Evolutionary conservation across 1,140 invertebrate species (phyloP).

Genomic region (Macrostomum lignano): DNA sequence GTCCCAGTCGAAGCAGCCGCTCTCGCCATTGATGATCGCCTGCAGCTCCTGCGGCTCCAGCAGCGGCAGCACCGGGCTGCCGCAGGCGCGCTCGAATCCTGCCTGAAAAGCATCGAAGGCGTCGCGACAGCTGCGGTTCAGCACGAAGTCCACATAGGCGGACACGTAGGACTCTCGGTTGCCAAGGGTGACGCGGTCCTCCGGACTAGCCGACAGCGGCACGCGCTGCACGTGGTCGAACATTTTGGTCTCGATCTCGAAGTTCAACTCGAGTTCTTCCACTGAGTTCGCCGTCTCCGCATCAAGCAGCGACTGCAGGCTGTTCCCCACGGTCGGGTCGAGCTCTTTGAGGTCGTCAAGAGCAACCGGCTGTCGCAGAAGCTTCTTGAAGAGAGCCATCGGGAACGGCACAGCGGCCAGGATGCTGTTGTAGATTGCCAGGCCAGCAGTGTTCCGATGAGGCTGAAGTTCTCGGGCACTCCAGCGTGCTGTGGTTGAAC

Average conservation of each 20-base stretch:
- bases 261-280: conserved; percentile 52
- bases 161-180: conserved; percentile 51
- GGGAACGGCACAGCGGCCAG: conserved; percentile 86
- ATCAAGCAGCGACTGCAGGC: conserved; percentile 35
- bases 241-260: conserved; percentile 52
- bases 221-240: too few species aligned
- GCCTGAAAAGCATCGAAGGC: conserved; percentile 54
- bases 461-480: too few species aligned
- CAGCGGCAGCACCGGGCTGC: conserved; percentile 36
- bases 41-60: conserved; percentile 66
- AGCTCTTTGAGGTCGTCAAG: conserved; percentile 46
- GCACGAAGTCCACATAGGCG: conserved; percentile 56
- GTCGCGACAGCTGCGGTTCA: conserved; percentile 51
- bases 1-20: too few species aligned
- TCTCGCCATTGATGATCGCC: conserved; percentile 25
- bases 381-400: conserved; percentile 69
- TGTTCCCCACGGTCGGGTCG: conserved; percentile 37
- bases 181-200: conserved; percentile 42
- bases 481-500: too few species aligned
- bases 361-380: conserved; percentile 38
- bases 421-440: conserved; percentile 84
- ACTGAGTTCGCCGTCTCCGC: conserved; percentile 51
- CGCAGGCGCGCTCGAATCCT: conserved; percentile 75
- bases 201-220: conserved; percentile 43
- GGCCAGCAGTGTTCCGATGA: conserved; percentile 51